A percentile compares a stretch with the other conserved stretches of the same genome.
Conservation (phyloP, 2,888 invertebrate species). For the Volucella inflata region DNA sequence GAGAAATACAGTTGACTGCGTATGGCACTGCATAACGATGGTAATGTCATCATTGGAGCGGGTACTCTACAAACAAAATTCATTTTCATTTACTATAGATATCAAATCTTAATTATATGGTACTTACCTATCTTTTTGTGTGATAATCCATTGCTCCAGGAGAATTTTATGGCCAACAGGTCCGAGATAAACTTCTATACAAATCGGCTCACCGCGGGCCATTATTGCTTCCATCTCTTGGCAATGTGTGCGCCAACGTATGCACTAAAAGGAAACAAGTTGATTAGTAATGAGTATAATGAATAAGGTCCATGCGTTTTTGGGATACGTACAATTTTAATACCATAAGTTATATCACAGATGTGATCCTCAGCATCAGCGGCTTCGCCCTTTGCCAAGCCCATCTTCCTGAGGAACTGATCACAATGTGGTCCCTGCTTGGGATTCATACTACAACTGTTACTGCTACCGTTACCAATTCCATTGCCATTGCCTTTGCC, state of each 20-base stretch:
- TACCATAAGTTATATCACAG: conserved; percentile 84
- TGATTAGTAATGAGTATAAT: not conserved
- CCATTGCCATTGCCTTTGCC: conserved; percentile 24
- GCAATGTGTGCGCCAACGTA: conserved; percentile 83
- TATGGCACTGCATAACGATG: conserved; percentile 95
- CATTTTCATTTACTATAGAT: not conserved
- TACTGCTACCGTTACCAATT: conserved; percentile 32
- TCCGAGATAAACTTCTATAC: conserved; percentile 84
- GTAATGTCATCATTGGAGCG: conserved; percentile 87
- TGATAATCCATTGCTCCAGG: conserved; percentile 84
- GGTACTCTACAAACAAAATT: conserved; percentile 81
- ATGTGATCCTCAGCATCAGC: conserved; percentile 83
- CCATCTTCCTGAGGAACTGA: conserved; percentile 84
- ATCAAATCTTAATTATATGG: not conserved
- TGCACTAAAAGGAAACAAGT: conserved; percentile 79
- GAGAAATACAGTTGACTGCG: conserved; percentile 98
- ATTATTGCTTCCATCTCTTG: conserved; percentile 82
- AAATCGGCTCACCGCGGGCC: conserved; percentile 82
- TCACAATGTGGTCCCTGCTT: conserved; percentile 84
- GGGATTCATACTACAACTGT: conserved; percentile 77
- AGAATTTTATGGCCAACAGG: conserved; percentile 82
- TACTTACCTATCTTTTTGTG: conserved; percentile 82
- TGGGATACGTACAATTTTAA: conserved; percentile 82
- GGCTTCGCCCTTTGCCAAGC: conserved; percentile 82
- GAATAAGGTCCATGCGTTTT: too few relatives aligned